A percentile compares a stretch with the other conserved stretches of the same genome.
Evolutionary conservation across 2,888 invertebrate genomes (phyloP).

Genomic region (Diaprepes abbreviatus): DNA sequence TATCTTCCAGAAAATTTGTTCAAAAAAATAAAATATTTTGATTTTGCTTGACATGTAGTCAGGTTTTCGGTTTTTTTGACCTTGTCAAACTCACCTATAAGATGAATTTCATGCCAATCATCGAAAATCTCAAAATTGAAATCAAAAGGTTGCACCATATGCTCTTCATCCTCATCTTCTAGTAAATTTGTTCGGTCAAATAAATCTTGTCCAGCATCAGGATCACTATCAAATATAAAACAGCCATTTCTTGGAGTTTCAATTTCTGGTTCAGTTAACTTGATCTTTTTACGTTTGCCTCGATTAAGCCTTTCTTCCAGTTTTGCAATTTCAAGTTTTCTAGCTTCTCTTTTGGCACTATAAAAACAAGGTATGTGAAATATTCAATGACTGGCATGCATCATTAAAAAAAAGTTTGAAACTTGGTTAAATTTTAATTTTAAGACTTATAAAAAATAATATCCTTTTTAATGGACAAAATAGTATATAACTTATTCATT

Average conservation of each 20-base stretch:
- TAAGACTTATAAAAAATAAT: too few relatives aligned
- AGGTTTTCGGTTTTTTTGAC: too few relatives aligned
- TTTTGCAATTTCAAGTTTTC: constrained; percentile 50
- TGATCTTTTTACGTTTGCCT: constrained; percentile 58
- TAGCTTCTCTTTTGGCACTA: constrained; percentile 51
- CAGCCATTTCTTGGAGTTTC: constrained; percentile 4
- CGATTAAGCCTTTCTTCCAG: constrained; percentile 60
- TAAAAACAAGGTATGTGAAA: too few relatives aligned
- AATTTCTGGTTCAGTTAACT: constrained; percentile 29
- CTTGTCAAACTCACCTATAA: constrained; percentile 5
- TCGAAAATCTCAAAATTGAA: constrained; percentile 30
- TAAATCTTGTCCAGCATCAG: constrained; percentile 7
- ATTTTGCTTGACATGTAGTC: too few relatives aligned
- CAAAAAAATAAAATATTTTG: too few relatives aligned
- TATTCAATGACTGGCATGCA: too few relatives aligned
- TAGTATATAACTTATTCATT: too few relatives aligned
- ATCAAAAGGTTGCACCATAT: constrained; percentile 25
- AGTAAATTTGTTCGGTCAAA: constrained; percentile 16
- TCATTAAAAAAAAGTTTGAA: too few relatives aligned
- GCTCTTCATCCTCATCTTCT: constrained; percentile 10
- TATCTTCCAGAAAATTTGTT: too few relatives aligned
- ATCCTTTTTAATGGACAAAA: too few relatives aligned
- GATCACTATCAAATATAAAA: constrained; percentile 22
- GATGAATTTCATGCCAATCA: constrained; percentile 30
- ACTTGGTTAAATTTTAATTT: too few relatives aligned